Evolutionary conservation across 2,888 invertebrate species (phyloP), one percentile per base, ranked within the genome.

Genomic region (Tuberolachnus salignus): DNA sequence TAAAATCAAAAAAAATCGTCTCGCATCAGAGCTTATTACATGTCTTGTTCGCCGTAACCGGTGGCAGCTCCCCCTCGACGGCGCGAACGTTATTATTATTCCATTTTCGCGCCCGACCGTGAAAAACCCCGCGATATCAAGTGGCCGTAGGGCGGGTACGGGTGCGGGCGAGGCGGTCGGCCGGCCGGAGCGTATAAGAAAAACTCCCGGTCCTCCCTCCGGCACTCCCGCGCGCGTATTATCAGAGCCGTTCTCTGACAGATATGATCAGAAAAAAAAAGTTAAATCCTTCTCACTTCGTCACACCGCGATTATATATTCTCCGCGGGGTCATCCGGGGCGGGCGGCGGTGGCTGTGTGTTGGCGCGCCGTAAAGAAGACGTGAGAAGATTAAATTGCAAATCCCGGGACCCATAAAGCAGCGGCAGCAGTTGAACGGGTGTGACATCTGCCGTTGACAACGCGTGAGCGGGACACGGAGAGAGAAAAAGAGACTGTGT

Each of bases 361-460:
- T n/a, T 21, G 3, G 42, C 42, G 26, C 19, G 55, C 66, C 66
- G 57, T 26, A 55, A 66, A 57, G 55, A 66, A 66, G 66, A 75
- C 75, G 75, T 66, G 75, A 75, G 75, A 26, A 75, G 75, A 75
- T 75, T 75, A 75, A 75, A 75, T 66, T 75, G 66, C 66, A 75
- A 66, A 75, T 75, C 75, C 75, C 55, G 10, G 57, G 19, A 10
- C 42, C 75, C 75, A 34, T 75, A 66, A 66, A 75, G 55, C 44
- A 46, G 34, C 34, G 34, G 34, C 34, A 34, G 34, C 34, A 4
- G 34, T 6, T 34, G 75, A 75, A 66, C 66, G 75, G 66, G 57
- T 75, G 75, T 75, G 75, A 75, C 75, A 75, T 75, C 75, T 75
- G 75, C 75, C 66, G 75, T 66, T 75, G 75, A 75, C 75, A 75